phyloP scores from a whole-genome alignment of 2,888 invertebrate genomes.

The Anaspis maculata region DNA sequence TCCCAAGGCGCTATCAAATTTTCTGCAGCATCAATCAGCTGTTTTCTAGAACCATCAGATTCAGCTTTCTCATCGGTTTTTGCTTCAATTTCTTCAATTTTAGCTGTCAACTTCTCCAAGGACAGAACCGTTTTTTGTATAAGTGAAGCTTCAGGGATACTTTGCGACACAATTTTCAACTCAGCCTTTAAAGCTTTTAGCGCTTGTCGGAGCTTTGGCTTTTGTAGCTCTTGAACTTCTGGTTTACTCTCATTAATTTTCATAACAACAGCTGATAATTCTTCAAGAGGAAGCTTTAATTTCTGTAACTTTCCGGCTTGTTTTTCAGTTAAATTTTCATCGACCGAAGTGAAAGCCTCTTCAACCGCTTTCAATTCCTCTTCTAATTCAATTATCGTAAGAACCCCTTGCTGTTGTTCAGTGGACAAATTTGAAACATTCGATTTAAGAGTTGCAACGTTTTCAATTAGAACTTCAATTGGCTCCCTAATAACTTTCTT shows the following conservation, averaged over 20 bases:
- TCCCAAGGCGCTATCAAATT: no score
- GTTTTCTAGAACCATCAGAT: no score
- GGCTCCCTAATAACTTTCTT: no score
- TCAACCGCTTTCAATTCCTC: conserved; percentile 1
- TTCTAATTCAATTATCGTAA: not conserved
- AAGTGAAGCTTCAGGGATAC: conserved; percentile 7
- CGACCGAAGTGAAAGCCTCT: not conserved
- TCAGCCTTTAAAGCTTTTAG: conserved; percentile 13
- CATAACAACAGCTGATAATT: conserved; percentile 16
- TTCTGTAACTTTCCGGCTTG: not conserved
- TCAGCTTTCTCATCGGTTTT: no score
- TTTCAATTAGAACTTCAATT: conserved; percentile 8
- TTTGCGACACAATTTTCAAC: conserved; percentile 5
- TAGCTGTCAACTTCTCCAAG: conserved; percentile 9
- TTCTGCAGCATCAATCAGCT: no score
- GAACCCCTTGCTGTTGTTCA: conserved; percentile 1
- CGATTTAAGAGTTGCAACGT: not conserved
- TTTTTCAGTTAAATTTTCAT: not conserved
- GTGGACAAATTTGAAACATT: not conserved
- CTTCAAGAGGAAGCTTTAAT: conserved; percentile 19
- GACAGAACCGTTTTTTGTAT: conserved; percentile 5
- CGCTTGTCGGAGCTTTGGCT: conserved; percentile 14
- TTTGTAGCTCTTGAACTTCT: conserved; percentile 13
- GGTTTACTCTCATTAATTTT: conserved; percentile 14
- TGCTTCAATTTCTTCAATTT: conserved; percentile 8